Conservation (phyloP, 2,797 vertebrate genomes). For the Schizothorax lantsangensis region DNA sequence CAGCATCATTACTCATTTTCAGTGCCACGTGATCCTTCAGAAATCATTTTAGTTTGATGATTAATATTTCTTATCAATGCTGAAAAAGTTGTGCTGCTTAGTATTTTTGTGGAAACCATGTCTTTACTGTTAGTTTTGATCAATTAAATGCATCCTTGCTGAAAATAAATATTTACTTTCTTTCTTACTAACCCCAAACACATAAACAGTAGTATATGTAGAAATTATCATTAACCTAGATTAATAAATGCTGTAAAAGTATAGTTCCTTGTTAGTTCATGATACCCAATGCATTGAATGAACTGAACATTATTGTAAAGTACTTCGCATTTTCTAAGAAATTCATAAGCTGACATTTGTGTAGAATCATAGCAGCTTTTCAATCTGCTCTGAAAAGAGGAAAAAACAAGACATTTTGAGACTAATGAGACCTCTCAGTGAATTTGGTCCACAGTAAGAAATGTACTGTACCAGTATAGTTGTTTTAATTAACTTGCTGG, state of each 20-base stretch:
- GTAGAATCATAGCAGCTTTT: constrained; percentile 1
- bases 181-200: neutral
- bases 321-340: neutral
- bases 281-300: neutral
- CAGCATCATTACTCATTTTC: neutral
- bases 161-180: neutral
- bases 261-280: neutral
- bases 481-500: constrained; percentile 15
- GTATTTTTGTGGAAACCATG: neutral
- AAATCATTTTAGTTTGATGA: neutral
- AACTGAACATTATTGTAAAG: constrained; percentile 4
- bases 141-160: neutral
- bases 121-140: neutral
- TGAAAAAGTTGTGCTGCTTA: neutral
- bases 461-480: neutral
- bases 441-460: constrained; percentile 30
- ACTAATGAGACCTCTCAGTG: neutral
- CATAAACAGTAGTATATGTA: neutral
- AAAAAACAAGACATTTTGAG: neutral
- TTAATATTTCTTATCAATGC: neutral
- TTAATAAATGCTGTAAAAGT: neutral
- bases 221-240: neutral
- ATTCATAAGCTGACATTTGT: constrained; percentile 11
- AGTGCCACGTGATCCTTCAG: neutral
- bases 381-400: neutral